A percentile compares a stretch with the other conserved stretches of the same genome.
phyloP scores from a whole-genome alignment of 1,140 invertebrate genomes.

The Bombus waltoni region DNA sequence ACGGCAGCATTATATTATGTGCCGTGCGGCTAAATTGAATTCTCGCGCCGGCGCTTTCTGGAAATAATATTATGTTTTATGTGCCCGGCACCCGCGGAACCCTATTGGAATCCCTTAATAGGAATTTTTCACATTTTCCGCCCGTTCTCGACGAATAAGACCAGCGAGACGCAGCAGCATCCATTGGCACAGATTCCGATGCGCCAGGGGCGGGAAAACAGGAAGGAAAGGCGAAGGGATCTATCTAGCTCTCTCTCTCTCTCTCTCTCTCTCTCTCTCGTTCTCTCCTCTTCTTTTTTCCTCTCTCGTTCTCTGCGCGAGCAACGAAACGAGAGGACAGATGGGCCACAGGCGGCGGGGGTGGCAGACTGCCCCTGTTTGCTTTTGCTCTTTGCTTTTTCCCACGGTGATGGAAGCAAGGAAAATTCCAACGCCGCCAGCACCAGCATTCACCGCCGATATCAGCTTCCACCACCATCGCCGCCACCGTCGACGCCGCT shows the following conservation, averaged over 20 bases:
- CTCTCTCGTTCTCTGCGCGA: constrained; percentile 13
- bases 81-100: constrained; percentile 69
- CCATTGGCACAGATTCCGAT: constrained; percentile 75
- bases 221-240: constrained; percentile 38
- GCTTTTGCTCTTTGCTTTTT: constrained; percentile 66
- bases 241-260: constrained; percentile 8
- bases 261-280: constrained; percentile 7
- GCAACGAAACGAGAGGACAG: constrained; percentile 35
- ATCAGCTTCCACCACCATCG: constrained; percentile 51
- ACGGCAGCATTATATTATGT: constrained; percentile 73
- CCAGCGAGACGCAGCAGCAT: constrained; percentile 69
- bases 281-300: background rate
- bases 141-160: constrained; percentile 74
- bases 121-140: constrained; percentile 80
- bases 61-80: constrained; percentile 81
- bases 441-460: constrained; percentile 56
- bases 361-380: constrained; percentile 59
- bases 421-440: constrained; percentile 64
- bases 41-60: constrained; percentile 75
- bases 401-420: constrained; percentile 56
- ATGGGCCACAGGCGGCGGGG: constrained; percentile 17
- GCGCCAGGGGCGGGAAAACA: constrained; percentile 62
- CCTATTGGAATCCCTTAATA: constrained; percentile 79
- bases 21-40: constrained; percentile 75
- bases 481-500: constrained; percentile 5